A percentile compares a stretch with the other conserved stretches of the same genome.
phyloP scores from a whole-genome alignment of 2,888 invertebrate species.

The Acanthosepion pharaonis region DNA sequence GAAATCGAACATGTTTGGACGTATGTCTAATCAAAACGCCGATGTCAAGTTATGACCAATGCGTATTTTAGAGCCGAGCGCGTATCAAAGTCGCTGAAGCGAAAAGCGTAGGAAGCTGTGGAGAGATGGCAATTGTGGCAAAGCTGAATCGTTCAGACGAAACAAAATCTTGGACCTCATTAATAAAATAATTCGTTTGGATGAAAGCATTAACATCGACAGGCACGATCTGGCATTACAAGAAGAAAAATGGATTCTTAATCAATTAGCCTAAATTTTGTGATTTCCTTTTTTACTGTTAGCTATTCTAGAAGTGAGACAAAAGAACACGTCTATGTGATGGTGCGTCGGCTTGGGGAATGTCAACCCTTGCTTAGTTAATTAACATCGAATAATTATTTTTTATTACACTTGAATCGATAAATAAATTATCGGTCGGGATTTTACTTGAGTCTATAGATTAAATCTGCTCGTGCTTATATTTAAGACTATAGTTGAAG shows the following conservation, averaged over 20 bases:
- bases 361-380: no score
- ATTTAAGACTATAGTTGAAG: no score
- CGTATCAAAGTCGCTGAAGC: neutral
- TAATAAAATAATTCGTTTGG: neutral
- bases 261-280: neutral
- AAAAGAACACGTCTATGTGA: no score
- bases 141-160: neutral
- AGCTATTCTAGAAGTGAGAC: neutral
- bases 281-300: neutral
- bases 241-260: neutral
- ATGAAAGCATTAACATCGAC: neutral
- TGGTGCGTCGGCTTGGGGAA: no score
- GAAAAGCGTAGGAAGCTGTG: neutral
- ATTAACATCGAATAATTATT: no score
- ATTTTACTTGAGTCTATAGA: no score
- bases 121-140: neutral
- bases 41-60: neutral
- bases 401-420: no score
- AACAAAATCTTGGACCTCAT: neutral
- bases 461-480: no score
- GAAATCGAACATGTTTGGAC: neutral
- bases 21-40: neutral
- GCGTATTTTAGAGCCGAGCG: neutral
- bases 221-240: neutral
- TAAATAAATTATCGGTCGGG: no score